Evolutionary conservation across 2,797 vertebrate species (phyloP).

Genomic region (Arnoldichthys spilopterus): DNA sequence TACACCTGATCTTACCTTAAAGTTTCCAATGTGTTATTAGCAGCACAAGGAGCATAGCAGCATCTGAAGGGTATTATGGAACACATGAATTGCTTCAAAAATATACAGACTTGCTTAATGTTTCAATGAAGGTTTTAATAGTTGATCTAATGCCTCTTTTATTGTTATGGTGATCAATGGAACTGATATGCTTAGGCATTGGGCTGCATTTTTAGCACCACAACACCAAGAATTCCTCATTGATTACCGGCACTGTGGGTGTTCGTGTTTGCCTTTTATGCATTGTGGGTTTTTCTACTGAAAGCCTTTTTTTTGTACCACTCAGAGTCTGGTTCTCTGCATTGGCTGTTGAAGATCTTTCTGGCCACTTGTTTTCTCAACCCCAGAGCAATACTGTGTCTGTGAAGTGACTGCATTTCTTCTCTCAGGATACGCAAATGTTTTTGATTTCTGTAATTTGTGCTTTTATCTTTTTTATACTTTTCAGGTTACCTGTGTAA

Average conservation of each 20-base stretch:
- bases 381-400: constrained; percentile 69
- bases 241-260: constrained; percentile 19
- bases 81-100: constrained; percentile 8
- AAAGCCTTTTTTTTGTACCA: constrained; percentile 25
- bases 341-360: constrained; percentile 53
- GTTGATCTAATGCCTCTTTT: constrained; percentile 3
- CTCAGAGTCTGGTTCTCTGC: constrained; percentile 54
- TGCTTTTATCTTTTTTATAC: constrained; percentile 52
- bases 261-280: constrained; percentile 11
- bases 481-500: constrained; percentile 59
- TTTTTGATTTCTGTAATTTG: constrained; percentile 43
- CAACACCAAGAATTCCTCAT: constrained; percentile 32
- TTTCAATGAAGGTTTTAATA: constrained; percentile 25
- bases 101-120: constrained; percentile 7
- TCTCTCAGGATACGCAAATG: constrained; percentile 73
- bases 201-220: constrained; percentile 5
- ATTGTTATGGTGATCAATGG: neutral
- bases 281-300: constrained; percentile 37
- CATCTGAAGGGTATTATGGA: constrained; percentile 15
- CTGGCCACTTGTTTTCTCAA: constrained; percentile 55
- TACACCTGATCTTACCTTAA: constrained; percentile 5
- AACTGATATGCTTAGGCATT: constrained; percentile 20
- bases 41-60: constrained; percentile 3
- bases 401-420: constrained; percentile 71
- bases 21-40: neutral